Conservation (phyloP, 2,888 invertebrate genomes). For the Epistrophe grossulariae region DNA sequence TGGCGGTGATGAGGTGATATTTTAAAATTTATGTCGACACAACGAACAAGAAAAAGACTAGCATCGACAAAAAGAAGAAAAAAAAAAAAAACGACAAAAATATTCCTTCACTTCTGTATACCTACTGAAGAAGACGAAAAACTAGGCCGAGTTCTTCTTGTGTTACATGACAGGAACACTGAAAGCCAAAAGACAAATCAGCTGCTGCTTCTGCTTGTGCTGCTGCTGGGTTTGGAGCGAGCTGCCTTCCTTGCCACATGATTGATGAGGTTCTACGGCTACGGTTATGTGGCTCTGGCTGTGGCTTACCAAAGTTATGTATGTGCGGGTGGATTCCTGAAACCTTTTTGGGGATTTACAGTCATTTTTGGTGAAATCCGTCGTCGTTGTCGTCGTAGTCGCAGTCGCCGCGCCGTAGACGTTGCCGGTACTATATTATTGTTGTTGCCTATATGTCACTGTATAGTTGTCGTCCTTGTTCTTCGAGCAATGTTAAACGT, state of each 20-base stretch:
- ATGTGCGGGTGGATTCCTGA: constrained; percentile 19
- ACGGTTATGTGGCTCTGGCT: constrained; percentile 28
- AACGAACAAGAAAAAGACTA: constrained; percentile 27
- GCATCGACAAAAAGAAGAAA: not conserved
- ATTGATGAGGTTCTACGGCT: constrained; percentile 70
- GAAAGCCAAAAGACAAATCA: constrained; percentile 74
- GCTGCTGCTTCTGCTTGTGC: constrained; percentile 42
- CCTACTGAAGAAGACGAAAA: constrained; percentile 39
- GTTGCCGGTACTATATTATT: not conserved
- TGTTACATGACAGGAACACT: constrained; percentile 74
- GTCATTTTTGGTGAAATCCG: constrained; percentile 46
- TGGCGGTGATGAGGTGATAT: constrained; percentile 59
- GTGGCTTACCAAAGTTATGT: constrained; percentile 48
- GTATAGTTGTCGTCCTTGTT: constrained; percentile 35
- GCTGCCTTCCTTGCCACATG: constrained; percentile 66
- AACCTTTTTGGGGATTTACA: constrained; percentile 57
- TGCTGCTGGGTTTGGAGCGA: not conserved
- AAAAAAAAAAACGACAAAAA: constrained; percentile 20
- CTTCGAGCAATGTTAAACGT: constrained; percentile 67
- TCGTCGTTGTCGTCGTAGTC: constrained; percentile 7
- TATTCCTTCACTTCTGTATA: constrained; percentile 20
- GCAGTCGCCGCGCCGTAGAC: not conserved
- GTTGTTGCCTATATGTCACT: constrained; percentile 33
- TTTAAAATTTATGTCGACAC: constrained; percentile 70
- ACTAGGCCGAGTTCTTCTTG: constrained; percentile 73